phyloP scores from a whole-genome alignment of 2,113 vertebrate genomes.

The Vulpes ferrilata region DNA sequence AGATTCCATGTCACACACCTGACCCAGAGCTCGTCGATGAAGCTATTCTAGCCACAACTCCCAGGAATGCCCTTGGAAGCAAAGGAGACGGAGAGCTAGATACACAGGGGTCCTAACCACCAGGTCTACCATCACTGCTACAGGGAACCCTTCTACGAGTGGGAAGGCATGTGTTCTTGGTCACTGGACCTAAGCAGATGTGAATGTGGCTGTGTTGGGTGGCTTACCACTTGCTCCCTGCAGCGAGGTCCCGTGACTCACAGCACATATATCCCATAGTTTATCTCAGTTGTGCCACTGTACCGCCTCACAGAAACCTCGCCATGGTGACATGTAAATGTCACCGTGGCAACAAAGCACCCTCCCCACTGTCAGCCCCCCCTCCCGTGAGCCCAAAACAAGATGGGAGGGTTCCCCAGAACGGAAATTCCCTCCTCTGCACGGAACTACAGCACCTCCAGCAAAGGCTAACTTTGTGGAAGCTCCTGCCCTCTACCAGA shows the following conservation, averaged over 20 bases:
- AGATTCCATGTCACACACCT: neutral
- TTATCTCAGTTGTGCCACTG: conserved; percentile 87
- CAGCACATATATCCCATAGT: conserved; percentile 89
- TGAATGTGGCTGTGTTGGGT: conserved; percentile 37
- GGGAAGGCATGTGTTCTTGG: conserved; percentile 55
- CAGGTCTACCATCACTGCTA: neutral
- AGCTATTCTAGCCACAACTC: neutral
- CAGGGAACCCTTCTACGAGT: neutral
- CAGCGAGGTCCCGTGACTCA: conserved; percentile 88
- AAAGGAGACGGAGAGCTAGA: neutral
- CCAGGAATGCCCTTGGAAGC: neutral
- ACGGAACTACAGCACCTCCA: neutral
- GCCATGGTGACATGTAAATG: conserved; percentile 91
- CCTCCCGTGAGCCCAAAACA: conserved; percentile 74
- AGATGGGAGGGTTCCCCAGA: conserved; percentile 71
- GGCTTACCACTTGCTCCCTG: conserved; percentile 87
- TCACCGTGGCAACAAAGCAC: conserved; percentile 89
- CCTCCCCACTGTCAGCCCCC: conserved; percentile 76
- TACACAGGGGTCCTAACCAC: neutral
- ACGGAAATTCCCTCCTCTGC: conserved; percentile 52
- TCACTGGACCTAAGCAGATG: conserved; percentile 76
- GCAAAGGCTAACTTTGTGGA: neutral
- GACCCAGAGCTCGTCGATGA: neutral
- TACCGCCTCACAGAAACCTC: conserved; percentile 86
- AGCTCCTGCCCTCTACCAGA: neutral